Base-by-base conservation (phyloP, 2,113 vertebrate species). In the Stomatorhinus ivindoensis region DNA sequence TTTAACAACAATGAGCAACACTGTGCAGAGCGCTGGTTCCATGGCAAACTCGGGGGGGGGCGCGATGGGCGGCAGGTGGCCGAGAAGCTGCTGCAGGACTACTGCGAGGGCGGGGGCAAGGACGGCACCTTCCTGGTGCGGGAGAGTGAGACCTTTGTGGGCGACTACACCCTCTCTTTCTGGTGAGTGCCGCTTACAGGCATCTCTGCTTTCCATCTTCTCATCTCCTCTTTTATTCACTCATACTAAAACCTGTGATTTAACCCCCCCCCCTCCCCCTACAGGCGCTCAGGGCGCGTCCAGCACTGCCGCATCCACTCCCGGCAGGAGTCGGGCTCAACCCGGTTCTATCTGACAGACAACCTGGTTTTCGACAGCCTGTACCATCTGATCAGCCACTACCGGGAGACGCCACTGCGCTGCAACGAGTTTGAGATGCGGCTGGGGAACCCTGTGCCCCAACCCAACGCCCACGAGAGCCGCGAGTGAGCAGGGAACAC, bases 341-440 rank as follows among this genome's bases (percentile, higher is more conserved):
- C 96, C 47, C 97, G 95, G 35, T 97, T 96, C 95, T 97, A 96
- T 94, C 94, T 97, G 94, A 97, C 97, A 0, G 97, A 97, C 94
- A 97, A 97, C 95, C 92, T 97, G 94, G 96, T 97, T 92, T 97
- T 97, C 0, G 96, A 97, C 93, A 97, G 96, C 93, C 96, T 97
- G 73, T 97, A 96, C 93, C 95, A 95, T 90, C 97, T 97, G 93
- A 97, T 97, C 94, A 96, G 95, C 93, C 97, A 97, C 93, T 97
- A 97, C 95, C 95, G 97, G 0, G 96, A 97, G 93, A 96, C 96
- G 24, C 97, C 97, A 0, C 96, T 97, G 89, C 96, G 97, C 93
- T 97, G 97, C 94, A 97, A 97, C 0, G 96, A 97, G 94, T 97
- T 97, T 0, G 96, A 97, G 95, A 97, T 97, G 97, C 93, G 96